Percentiles rank a stretch among this genome's conserved stretches.
Conservation (phyloP, 2,797 vertebrate species). For the Lophotriccus pileatus region DNA sequence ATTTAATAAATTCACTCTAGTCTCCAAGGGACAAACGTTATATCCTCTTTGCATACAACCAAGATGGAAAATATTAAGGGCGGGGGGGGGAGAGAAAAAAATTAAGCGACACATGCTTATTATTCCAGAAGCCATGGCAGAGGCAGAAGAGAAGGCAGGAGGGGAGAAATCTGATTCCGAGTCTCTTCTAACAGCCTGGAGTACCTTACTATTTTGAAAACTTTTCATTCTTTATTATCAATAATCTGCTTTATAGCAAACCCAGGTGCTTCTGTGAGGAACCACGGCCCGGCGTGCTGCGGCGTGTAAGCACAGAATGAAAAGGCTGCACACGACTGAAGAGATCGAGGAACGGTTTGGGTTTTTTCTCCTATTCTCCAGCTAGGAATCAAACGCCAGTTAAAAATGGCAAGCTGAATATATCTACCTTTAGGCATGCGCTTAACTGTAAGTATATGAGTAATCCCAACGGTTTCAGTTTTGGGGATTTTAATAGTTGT, state of each 20-base stretch:
- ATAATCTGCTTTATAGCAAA: background rate
- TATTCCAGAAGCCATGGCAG: background rate
- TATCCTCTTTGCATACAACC: background rate
- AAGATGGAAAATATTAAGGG: background rate
- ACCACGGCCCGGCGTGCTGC: background rate
- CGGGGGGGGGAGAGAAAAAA: background rate
- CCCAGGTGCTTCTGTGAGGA: background rate
- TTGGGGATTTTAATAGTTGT: slow-evolving; percentile 71
- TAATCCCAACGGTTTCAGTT: slow-evolving; percentile 49
- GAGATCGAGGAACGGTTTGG: background rate
- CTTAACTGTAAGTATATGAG: slow-evolving; percentile 68
- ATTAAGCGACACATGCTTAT: background rate
- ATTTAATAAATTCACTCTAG: background rate
- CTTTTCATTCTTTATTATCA: background rate
- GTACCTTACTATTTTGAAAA: background rate
- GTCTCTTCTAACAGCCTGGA: background rate
- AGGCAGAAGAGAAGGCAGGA: background rate
- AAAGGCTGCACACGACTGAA: background rate
- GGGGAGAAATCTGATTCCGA: background rate
- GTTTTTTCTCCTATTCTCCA: background rate
- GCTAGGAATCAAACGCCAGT: slow-evolving; percentile 7
- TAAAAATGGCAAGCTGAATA: slow-evolving; percentile 22
- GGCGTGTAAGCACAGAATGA: background rate
- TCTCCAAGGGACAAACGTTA: background rate
- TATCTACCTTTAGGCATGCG: slow-evolving; percentile 69